Conservation (phyloP, 2,888 invertebrate species). For the Palloptera scutellata region DNA sequence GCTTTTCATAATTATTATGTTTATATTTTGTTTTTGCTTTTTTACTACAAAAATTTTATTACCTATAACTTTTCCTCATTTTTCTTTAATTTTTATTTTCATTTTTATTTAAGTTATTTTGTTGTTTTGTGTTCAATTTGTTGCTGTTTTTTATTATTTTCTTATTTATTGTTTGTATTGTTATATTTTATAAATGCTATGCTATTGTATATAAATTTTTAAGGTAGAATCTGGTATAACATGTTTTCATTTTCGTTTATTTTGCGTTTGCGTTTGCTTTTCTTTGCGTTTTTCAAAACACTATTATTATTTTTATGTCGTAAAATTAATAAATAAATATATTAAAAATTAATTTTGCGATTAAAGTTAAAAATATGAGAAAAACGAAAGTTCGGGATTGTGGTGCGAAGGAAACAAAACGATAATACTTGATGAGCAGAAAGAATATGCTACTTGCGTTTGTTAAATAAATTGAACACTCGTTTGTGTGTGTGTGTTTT, state of each 20-base stretch:
- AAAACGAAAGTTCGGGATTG: too few relatives aligned
- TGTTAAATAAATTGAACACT: too few relatives aligned
- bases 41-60: slow-evolving; percentile 31
- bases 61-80: slow-evolving; percentile 19
- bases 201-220: slow-evolving; percentile 9
- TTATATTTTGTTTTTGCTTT: slow-evolving; percentile 31
- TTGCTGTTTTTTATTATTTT: slow-evolving; percentile 4
- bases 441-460: too few relatives aligned
- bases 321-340: too few relatives aligned
- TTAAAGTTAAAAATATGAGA: too few relatives aligned
- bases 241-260: neutral
- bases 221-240: slow-evolving; percentile 18
- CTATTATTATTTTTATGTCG: too few relatives aligned
- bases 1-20: slow-evolving; percentile 29
- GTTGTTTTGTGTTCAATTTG: neutral
- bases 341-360: too few relatives aligned
- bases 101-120: slow-evolving; percentile 26
- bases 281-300: neutral
- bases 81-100: slow-evolving; percentile 22
- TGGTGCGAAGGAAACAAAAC: too few relatives aligned
- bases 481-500: neutral
- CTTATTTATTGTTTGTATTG: neutral
- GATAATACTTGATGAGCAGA: too few relatives aligned
- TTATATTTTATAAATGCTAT: neutral
- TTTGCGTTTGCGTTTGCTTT: slow-evolving; percentile 4